Evolutionary conservation across 1,140 invertebrate species (phyloP).

Genomic region (Pseudoatta argentina): DNA sequence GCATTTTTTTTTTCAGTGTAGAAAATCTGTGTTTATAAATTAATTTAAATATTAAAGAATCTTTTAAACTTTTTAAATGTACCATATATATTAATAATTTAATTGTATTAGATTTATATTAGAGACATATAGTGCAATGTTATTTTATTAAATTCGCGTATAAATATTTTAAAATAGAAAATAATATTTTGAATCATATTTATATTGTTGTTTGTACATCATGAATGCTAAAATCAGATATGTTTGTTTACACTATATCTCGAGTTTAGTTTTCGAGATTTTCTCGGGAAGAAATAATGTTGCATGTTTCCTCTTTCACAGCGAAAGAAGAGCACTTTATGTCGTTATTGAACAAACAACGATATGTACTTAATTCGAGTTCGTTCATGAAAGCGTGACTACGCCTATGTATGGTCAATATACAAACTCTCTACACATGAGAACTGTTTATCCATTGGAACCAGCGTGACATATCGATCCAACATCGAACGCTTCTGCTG

Average conservation of each 20-base stretch:
- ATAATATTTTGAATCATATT: slow-evolving; percentile 14
- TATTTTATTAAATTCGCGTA: neutral
- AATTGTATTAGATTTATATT: neutral
- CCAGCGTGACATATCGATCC: slow-evolving; percentile 52
- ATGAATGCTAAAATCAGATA: neutral
- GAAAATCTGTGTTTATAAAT: neutral
- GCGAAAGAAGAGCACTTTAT: slow-evolving; percentile 43
- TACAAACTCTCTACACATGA: slow-evolving; percentile 14
- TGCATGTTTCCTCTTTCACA: neutral
- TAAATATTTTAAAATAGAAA: neutral
- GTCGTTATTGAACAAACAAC: slow-evolving; percentile 60
- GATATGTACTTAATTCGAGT: slow-evolving; percentile 51
- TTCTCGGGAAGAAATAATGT: neutral
- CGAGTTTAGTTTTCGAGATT: slow-evolving; percentile 11
- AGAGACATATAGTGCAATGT: neutral
- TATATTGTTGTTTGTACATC: neutral
- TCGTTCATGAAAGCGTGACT: slow-evolving; percentile 52
- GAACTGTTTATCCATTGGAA: slow-evolving; percentile 39
- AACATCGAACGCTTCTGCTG: slow-evolving; percentile 23
- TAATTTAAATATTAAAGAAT: neutral
- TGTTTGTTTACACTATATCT: neutral
- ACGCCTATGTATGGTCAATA: neutral
- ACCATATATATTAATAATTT: too few species aligned
- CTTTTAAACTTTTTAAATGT: neutral
- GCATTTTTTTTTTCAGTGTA: too few species aligned